Percentiles rank a stretch among this genome's conserved stretches.
These are phyloP conservation scores for Pherbina coryleti DNA, from an alignment of 2,888 invertebrate genomes.

Conservation along the genomic window DNA sequence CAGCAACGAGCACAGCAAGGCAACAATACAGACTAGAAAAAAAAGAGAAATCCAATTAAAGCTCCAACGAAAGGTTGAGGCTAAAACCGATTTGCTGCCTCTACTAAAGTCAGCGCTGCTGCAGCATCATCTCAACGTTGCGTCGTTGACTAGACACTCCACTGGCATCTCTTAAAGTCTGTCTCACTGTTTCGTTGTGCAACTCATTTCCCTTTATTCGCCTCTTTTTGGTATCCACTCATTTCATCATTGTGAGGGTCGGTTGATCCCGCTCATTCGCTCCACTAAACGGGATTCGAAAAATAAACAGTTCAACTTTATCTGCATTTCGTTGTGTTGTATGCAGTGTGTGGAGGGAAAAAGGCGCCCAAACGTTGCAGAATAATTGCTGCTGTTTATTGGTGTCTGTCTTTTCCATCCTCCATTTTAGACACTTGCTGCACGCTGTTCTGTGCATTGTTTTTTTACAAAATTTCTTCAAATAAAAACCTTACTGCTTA, in stretches of 20 bases:
- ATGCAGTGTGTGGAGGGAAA: not conserved
- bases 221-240: not conserved
- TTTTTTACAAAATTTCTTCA: not conserved
- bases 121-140: not conserved
- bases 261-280: not conserved
- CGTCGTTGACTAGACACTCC: not conserved
- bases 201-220: not conserved
- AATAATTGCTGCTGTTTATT: slow-evolving; percentile 10
- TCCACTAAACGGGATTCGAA: slow-evolving; percentile 29
- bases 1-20: slow-evolving; percentile 1
- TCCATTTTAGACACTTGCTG: slow-evolving; percentile 40
- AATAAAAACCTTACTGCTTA: not conserved
- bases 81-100: not conserved
- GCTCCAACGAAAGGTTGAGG: slow-evolving; percentile 16
- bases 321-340: not conserved
- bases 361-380: slow-evolving; percentile 34
- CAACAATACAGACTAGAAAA: not conserved
- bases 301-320: slow-evolving; percentile 33
- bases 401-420: not conserved
- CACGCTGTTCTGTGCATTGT: slow-evolving; percentile 7
- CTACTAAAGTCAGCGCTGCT: not conserved
- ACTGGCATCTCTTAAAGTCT: not conserved
- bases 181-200: not conserved
- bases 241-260: slow-evolving; percentile 8
- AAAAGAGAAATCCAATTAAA: slow-evolving; percentile 36